A percentile compares a stretch with the other conserved stretches of the same genome.
Conservation (phyloP, 92 coral and sea anemone species). For the Epizoanthus ramosus region DNA sequence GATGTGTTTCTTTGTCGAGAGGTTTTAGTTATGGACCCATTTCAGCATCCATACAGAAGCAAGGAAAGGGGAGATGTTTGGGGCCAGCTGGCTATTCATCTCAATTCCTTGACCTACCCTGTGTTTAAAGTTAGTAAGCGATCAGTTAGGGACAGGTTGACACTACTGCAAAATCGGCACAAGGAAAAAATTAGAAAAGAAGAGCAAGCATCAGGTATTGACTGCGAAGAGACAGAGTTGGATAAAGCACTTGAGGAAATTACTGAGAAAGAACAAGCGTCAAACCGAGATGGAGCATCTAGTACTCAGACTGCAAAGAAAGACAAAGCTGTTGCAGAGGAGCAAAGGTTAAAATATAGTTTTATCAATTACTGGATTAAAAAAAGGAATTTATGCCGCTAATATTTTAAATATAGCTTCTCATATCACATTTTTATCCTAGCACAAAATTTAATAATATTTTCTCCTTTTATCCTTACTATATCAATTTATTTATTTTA, state of each 20-base stretch:
- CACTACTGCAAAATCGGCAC: background rate
- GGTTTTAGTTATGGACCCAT: constrained; percentile 47
- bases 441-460: too few relatives aligned
- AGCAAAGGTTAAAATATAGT: background rate
- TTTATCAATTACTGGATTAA: too few relatives aligned
- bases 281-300: constrained; percentile 18
- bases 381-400: too few relatives aligned
- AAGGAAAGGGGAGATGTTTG: constrained; percentile 57
- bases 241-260: constrained; percentile 27
- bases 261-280: constrained; percentile 24
- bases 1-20: constrained; percentile 49
- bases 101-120: background rate
- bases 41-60: constrained; percentile 39
- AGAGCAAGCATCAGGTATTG: constrained; percentile 26
- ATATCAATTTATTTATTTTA: too few relatives aligned
- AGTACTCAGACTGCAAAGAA: constrained; percentile 15
- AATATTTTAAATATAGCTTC: too few relatives aligned
- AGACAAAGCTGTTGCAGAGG: constrained; percentile 49
- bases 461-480: too few relatives aligned
- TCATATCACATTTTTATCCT: too few relatives aligned
- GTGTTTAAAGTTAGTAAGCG: constrained; percentile 20
- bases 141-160: constrained; percentile 31
- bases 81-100: constrained; percentile 28
- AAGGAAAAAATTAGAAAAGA: constrained; percentile 27
- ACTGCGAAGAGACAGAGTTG: constrained; percentile 35